phyloP scores from a whole-genome alignment of 2,888 invertebrate species.

The Helobdella robusta region DNA sequence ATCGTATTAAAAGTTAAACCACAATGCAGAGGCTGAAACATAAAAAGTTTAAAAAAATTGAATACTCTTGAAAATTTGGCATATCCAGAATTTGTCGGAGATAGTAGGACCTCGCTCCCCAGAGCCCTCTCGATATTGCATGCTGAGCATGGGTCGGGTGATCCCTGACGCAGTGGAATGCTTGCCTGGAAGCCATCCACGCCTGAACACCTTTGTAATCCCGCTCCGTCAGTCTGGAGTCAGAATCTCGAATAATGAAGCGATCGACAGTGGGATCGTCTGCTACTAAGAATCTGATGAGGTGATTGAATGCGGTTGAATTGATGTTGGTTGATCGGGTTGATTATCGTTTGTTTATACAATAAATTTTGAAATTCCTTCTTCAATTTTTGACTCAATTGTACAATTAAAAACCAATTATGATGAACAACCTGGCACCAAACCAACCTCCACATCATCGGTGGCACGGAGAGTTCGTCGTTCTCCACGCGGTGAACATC shows the following conservation, averaged over 20 bases:
- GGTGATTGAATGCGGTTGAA: too few species aligned
- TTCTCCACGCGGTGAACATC: conserved; percentile 31
- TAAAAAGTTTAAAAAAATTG: too few species aligned
- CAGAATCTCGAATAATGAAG: conserved; percentile 35
- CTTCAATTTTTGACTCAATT: too few species aligned
- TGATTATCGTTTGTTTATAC: too few species aligned
- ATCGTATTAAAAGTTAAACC: too few species aligned
- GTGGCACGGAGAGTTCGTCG: conserved; percentile 31
- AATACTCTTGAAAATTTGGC: too few species aligned
- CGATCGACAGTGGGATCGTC: conserved; percentile 34
- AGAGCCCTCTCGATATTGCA: conserved; percentile 35
- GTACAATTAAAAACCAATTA: too few species aligned
- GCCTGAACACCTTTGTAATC: conserved; percentile 34
- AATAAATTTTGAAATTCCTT: too few species aligned
- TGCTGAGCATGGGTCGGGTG: conserved; percentile 35
- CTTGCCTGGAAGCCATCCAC: conserved; percentile 33
- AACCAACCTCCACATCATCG: conserved; percentile 36
- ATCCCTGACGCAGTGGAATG: conserved; percentile 35
- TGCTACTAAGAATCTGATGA: conserved; percentile 34
- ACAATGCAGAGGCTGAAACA: too few species aligned
- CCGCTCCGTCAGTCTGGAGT: conserved; percentile 32
- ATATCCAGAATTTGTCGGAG: conserved; percentile 29
- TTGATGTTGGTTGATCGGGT: not conserved
- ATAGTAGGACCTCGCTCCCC: conserved; percentile 32
- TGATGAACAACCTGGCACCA: too few species aligned